Conservation (phyloP, 37 sponge, comb jelly and placozoan species). For the Axinella damicornis region DNA sequence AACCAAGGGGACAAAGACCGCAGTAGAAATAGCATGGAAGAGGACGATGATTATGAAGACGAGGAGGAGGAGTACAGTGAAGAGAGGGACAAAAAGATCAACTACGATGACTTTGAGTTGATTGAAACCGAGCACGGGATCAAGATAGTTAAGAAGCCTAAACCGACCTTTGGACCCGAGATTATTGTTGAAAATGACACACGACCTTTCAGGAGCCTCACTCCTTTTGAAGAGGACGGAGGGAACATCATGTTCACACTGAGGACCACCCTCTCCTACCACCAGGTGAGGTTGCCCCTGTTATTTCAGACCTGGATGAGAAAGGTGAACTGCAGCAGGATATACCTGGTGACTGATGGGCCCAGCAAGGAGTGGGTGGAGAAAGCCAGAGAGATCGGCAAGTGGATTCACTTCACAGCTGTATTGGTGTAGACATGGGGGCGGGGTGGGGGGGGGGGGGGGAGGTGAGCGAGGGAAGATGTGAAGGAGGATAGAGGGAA, state of each 20-base stretch:
- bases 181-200: conserved; percentile 3
- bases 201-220: background rate
- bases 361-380: conserved; percentile 5
- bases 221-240: conserved; percentile 31
- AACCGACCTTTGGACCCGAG: conserved; percentile 14
- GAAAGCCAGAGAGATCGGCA: conserved; percentile 9
- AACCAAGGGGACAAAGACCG: too few relatives aligned
- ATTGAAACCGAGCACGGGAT: background rate
- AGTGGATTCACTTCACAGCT: too few relatives aligned
- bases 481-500: too few relatives aligned
- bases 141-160: background rate
- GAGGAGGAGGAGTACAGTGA: too few relatives aligned
- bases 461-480: too few relatives aligned
- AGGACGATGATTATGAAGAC: too few relatives aligned
- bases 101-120: too few relatives aligned
- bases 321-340: conserved; percentile 17
- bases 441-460: too few relatives aligned
- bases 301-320: conserved; percentile 59
- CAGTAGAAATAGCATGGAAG: too few relatives aligned
- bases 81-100: too few relatives aligned
- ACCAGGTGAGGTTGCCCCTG: conserved; percentile 45
- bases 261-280: conserved; percentile 39
- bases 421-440: background rate
- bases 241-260: conserved; percentile 46
- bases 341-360: conserved; percentile 60